These are phyloP conservation scores for Sebastes kiyomatsui DNA, from an alignment of 2,797 vertebrate genomes.

Conservation along the genomic window DNA sequence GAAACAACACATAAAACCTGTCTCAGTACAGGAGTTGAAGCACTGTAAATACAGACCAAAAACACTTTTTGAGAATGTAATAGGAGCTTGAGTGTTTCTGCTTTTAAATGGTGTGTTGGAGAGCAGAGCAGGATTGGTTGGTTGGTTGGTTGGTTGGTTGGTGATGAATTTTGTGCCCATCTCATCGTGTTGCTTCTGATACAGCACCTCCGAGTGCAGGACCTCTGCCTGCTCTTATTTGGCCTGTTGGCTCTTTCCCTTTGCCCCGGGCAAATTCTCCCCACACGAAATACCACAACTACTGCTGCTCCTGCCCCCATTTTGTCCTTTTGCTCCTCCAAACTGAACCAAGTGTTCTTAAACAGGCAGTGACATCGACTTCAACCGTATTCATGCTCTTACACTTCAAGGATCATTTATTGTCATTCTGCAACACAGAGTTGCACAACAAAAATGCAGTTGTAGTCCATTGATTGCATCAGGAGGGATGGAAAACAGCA, in stretches of 20 bases:
- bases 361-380: conserved; percentile 8
- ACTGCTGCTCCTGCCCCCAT: conserved; percentile 25
- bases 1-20: no score
- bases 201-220: conserved; percentile 34
- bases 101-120: neutral
- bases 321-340: conserved; percentile 20
- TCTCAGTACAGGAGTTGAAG: neutral
- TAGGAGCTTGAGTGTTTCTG: neutral
- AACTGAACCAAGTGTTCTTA: conserved; percentile 21
- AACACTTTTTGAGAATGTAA: neutral
- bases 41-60: neutral
- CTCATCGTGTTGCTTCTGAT: conserved; percentile 20
- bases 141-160: neutral
- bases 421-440: neutral
- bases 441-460: neutral
- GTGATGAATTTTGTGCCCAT: neutral
- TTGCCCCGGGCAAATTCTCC: conserved; percentile 15
- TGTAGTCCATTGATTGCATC: neutral
- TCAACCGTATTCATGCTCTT: neutral
- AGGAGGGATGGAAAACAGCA: neutral
- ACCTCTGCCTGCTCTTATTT: conserved; percentile 47
- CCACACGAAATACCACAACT: neutral
- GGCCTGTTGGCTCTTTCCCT: conserved; percentile 30
- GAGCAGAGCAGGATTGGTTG: neutral
- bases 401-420: neutral